phyloP scores from a whole-genome alignment of 1,140 invertebrate genomes.

The Dysdera silvatica region DNA sequence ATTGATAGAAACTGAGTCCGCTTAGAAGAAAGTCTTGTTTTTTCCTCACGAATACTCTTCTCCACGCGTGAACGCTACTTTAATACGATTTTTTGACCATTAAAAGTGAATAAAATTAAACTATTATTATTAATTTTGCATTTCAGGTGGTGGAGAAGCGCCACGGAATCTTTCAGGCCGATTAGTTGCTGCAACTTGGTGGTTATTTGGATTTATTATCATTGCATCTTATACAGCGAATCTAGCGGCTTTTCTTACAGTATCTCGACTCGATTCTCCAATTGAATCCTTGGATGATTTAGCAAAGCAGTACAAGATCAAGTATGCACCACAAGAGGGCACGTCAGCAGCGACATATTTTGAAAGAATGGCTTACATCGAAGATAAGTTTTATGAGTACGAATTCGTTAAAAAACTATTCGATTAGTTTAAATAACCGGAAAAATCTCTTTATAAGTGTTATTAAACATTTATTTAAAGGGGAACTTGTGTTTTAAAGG shows the following conservation, averaged over 20 bases:
- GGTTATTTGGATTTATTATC: conserved; percentile 95
- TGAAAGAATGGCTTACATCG: conserved; percentile 90
- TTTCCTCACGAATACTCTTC: too few species aligned
- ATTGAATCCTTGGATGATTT: conserved; percentile 88
- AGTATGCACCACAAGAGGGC: conserved; percentile 76
- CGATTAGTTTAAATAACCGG: too few species aligned
- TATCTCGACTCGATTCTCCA: conserved; percentile 81
- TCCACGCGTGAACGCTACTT: too few species aligned
- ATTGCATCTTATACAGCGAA: conserved; percentile 98
- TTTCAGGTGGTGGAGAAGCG: conserved; percentile 77
- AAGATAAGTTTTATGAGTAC: conserved; percentile 89
- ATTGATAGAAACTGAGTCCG: too few species aligned
- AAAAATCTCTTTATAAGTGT: too few species aligned
- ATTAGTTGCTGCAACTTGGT: conserved; percentile 91
- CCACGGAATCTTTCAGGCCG: conserved; percentile 88
- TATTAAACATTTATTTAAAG: too few species aligned
- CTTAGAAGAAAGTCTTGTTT: too few species aligned
- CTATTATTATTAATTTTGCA: too few species aligned
- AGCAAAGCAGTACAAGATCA: conserved; percentile 89
- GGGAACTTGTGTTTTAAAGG: not conserved
- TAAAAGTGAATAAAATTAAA: too few species aligned
- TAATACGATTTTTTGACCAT: too few species aligned
- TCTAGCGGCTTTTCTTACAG: conserved; percentile 86
- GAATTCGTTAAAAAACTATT: too few species aligned
- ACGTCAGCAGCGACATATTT: conserved; percentile 88